A percentile compares a stretch with the other conserved stretches of the same genome.
phyloP scores from a whole-genome alignment of 2,797 vertebrate species.

The Crocidura indochinensis region DNA sequence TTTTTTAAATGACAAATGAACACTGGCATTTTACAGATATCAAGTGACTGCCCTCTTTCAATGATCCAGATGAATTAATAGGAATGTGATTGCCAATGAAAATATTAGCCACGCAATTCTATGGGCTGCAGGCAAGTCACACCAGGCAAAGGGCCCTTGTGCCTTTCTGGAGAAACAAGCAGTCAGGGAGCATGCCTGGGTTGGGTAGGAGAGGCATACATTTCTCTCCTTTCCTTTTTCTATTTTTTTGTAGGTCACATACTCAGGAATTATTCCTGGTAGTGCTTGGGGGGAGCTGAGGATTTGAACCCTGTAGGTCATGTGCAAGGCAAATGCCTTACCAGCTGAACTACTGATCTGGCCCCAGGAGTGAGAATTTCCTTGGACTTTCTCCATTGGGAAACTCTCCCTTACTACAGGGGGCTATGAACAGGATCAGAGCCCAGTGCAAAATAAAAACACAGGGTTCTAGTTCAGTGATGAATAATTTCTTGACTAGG shows the following conservation, averaged over 20 bases:
- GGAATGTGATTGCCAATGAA: background rate
- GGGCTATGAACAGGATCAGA: background rate
- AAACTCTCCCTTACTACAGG: conserved; percentile 16
- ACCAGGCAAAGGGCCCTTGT: background rate
- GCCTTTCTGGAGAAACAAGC: background rate
- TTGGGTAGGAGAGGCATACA: background rate
- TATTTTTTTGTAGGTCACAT: background rate
- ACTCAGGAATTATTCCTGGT: no score
- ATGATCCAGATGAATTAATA: background rate
- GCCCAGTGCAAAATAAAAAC: background rate
- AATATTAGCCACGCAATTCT: background rate
- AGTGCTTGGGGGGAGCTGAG: no score
- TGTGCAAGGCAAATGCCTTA: no score
- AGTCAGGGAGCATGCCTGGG: background rate
- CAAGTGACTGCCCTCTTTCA: background rate
- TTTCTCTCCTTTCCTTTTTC: background rate
- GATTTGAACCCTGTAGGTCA: no score
- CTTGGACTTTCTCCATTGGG: background rate
- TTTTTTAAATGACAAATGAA: conserved; percentile 26
- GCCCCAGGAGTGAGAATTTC: background rate
- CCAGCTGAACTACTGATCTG: no score
- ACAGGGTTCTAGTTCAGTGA: no score
- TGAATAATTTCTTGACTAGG: background rate
- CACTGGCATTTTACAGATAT: conserved; percentile 35
- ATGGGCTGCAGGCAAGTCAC: background rate